Evolutionary conservation across 1,140 invertebrate genomes (phyloP).

Genomic region (Micrasema minimum): DNA sequence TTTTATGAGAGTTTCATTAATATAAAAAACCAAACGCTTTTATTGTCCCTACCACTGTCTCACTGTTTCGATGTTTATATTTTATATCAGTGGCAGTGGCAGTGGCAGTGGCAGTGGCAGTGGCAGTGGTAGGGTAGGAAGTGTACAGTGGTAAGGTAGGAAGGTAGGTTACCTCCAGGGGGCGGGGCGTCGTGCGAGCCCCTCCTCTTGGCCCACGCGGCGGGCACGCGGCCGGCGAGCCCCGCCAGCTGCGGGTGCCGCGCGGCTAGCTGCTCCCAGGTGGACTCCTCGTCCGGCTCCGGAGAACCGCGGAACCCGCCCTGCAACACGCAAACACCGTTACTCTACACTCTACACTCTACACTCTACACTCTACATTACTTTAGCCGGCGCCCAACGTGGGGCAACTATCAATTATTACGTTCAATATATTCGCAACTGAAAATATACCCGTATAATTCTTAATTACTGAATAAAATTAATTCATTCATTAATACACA

Average conservation of each 20-base stretch:
- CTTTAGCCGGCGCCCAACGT: conserved; percentile 1
- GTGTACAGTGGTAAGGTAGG: too few species aligned
- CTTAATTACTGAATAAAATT: too few species aligned
- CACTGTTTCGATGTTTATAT: too few species aligned
- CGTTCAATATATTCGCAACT: background rate
- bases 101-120: too few species aligned
- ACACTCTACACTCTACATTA: too few species aligned
- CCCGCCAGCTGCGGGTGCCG: conserved; percentile 66
- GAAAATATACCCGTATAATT: too few species aligned
- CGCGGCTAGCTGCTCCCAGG: conserved; percentile 64
- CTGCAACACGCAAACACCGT: conserved; percentile 30
- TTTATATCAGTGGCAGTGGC: too few species aligned
- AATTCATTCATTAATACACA: too few species aligned
- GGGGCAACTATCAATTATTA: background rate
- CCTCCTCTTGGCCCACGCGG: conserved; percentile 68
- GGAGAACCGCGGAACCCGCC: conserved; percentile 42
- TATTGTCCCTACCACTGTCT: too few species aligned
- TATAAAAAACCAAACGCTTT: too few species aligned
- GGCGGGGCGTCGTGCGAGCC: conserved; percentile 62
- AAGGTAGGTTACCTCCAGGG: conserved; percentile 61
- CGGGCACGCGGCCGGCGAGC: conserved; percentile 64
- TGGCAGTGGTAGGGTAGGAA: too few species aligned
- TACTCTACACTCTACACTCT: background rate
- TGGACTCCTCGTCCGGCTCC: conserved; percentile 55
- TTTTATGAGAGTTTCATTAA: too few species aligned